Evolutionary conservation across 2,888 invertebrate species (phyloP).

Genomic region (Temnothorax rugatulus): DNA sequence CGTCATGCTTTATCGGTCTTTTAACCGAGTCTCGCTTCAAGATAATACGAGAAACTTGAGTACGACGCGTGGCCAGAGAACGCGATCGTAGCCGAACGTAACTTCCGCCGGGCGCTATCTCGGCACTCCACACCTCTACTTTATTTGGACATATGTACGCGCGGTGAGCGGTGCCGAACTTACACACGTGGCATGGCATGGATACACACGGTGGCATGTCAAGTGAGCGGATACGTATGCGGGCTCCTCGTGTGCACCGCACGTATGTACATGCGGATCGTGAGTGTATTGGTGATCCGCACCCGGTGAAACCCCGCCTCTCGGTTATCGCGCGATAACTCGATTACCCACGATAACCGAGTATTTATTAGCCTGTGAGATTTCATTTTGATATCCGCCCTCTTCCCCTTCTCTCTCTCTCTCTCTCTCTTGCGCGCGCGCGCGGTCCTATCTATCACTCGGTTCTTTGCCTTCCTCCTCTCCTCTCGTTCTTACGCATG

Average conservation of each 20-base stretch:
- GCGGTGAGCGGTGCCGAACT: slow-evolving; percentile 2
- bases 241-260: slow-evolving; percentile 21
- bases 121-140: slow-evolving; percentile 74
- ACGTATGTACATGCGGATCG: not conserved
- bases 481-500: not conserved
- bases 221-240: slow-evolving; percentile 22
- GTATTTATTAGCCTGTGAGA: slow-evolving; percentile 81
- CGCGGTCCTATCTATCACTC: slow-evolving; percentile 26
- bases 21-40: not conserved
- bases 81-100: slow-evolving; percentile 58
- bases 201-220: slow-evolving; percentile 22
- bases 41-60: slow-evolving; percentile 34
- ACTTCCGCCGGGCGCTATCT: slow-evolving; percentile 75
- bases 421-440: not conserved
- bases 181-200: not conserved
- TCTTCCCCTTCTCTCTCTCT: not conserved
- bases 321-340: slow-evolving; percentile 77
- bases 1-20: not conserved
- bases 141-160: slow-evolving; percentile 68
- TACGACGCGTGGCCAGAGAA: slow-evolving; percentile 12
- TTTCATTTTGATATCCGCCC: slow-evolving; percentile 79
- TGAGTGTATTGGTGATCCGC: slow-evolving; percentile 39
- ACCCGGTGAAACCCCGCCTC: slow-evolving; percentile 46
- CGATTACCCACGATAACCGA: slow-evolving; percentile 81
- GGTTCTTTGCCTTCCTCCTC: not conserved